Base-by-base conservation (phyloP, 1,140 invertebrate species). In the Hestina assimilis region DNA sequence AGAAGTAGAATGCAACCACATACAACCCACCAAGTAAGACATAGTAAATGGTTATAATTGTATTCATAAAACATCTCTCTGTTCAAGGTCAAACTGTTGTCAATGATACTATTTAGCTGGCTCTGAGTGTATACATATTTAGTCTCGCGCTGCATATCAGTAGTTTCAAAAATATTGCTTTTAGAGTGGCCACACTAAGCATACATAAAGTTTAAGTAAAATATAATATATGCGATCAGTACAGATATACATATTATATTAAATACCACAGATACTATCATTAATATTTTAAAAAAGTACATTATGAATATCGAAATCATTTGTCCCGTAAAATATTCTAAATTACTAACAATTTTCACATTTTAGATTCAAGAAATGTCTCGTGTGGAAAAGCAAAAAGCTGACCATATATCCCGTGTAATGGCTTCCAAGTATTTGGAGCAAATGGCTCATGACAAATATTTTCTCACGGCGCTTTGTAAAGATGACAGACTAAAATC, bases 371-470 rank as follows among this genome's bases (percentile, higher is more conserved):
- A 78, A 72, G 81, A 86, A 70, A 76, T 83, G 48, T 81, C 80
- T 35, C 72, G 70, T 0, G 65, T 74, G 26, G 79, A 85, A 63
- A 79, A 78, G 61, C 81, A 84, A 26, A 79, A 67, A 48, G 50
- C 63, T n/a, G 69, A 79, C 47, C 80, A 76, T 65, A 83, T 79
- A 60, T 80, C 79, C 42, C 78, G 81, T 15, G 55, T 85, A 66
- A 85, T 87, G 82, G 75, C 81, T 21, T 84, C 78, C 12, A 87
- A 84, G 69, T 87, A 86, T 76, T 75, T 87, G 55, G 76, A 79
- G 47, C 74, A 80, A 70, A 87, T 87, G 84, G 81, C 81, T 17
- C 79, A 86, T 46, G 84, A 87, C 64, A 86, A 86, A 68, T 72
- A 83, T 69, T 87, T 87, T 46, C 75, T 87, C 35, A 79, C 61